These are phyloP conservation scores for Ceratosolen fusciceps DNA, from an alignment of 1,140 invertebrate genomes.

Conservation along the genomic window DNA sequence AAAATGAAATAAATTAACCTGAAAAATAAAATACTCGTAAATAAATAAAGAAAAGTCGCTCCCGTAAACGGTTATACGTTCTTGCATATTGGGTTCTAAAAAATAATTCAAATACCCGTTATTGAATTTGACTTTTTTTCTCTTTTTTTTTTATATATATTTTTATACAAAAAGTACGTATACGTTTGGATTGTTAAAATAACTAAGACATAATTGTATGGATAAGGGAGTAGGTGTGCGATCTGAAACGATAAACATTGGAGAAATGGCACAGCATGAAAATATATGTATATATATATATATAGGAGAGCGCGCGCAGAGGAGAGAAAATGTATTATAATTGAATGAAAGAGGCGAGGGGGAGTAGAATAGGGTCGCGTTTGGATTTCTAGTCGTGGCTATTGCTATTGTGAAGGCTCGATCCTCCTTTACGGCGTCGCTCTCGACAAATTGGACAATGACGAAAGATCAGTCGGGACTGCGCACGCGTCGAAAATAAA, in stretches of 20 bases:
- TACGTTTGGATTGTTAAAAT: neutral
- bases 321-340: neutral
- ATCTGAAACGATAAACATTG: neutral
- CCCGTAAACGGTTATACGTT: no score
- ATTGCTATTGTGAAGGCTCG: conserved; percentile 1
- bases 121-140: no score
- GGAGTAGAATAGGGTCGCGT: neutral
- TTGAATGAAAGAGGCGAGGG: neutral
- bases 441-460: conserved; percentile 21
- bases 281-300: neutral
- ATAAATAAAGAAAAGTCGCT: no score
- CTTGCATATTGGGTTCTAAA: no score
- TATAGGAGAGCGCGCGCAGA: neutral
- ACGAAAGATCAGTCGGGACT: neutral
- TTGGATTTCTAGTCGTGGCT: neutral
- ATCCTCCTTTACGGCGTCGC: neutral
- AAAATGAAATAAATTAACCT: no score
- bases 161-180: neutral
- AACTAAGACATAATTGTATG: neutral
- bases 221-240: neutral
- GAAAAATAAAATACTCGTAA: no score
- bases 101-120: no score
- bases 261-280: neutral
- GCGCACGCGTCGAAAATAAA: neutral
- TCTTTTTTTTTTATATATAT: no score